Base-by-base conservation (phyloP, 2,113 vertebrate genomes). In the Murina feae region DNA sequence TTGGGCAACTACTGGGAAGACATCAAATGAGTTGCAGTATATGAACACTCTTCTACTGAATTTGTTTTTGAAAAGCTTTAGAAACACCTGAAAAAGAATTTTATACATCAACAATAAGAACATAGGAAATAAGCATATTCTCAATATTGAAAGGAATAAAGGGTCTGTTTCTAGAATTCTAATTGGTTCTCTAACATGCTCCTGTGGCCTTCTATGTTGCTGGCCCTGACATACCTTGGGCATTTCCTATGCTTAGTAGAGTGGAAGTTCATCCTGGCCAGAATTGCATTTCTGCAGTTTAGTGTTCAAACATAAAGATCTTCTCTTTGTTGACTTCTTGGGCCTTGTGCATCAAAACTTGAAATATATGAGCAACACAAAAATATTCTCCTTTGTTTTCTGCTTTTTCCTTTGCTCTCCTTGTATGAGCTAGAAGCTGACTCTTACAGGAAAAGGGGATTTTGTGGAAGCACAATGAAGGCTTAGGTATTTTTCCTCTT, bases 1-100 rank as follows among this genome's bases (percentile, higher is more conserved):
- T 95, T 95, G 81, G 85, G 81, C 78, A 25, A 82, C 90, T 97
- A 96, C 93, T 96, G 90, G 87, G 90, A 96, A 95, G 92, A 93
- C 39, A 79, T 63, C n/a, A 91, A 96, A 82, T 95, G 78, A 92
- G 69, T 92, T 79, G 30, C 78, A 79, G 28, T 90, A 63, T 86
- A 72, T 93, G 94, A 96, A 90, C 32, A 72, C 32, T 95, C 80
- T 95, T 93, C 55, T 37, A 93, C 68, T 28, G 30, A 85, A 93
- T 92, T 89, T 79, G 80, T 87, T 84, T 95, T 93, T 58, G 10
- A 78, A 92, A 95, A 69, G 55, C 87, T 84, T 94, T 87, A 83
- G 85, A 94, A 69, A 58, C 76, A 81, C 87, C 81, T 95, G 90
- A 68, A 90, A 85, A 93, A 75, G 55, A 89, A 92, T 93, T 76